Evolutionary conservation across 2,888 invertebrate species (phyloP), one percentile per base, ranked within the genome.

Genomic region (Drosophila robusta): DNA sequence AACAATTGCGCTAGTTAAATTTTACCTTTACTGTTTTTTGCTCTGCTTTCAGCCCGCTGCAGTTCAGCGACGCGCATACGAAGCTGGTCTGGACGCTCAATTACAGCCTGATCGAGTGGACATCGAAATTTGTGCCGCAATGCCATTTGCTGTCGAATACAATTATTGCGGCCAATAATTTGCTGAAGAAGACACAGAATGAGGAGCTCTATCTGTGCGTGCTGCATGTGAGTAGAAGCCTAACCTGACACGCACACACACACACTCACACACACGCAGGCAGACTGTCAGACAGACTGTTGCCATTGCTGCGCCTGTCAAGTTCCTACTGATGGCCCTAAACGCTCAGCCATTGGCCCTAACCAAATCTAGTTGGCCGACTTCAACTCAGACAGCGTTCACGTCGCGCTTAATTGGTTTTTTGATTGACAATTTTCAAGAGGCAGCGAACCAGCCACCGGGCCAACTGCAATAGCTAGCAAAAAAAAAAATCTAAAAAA

Each of bases 71-170:
- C 87, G 94, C 95, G 75, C 95, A 96, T 89, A 94, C 94, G 57
- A 92, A 95, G 75, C 92, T 95, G 50, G 93, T 96, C 88, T 96
- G 96, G 96, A 94, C 96, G 29, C 91, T 96, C 50, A 94, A 95
- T 51, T 96, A 96, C 92, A 96, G 95, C 91, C 92, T 97, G 66
- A 93, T 96, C 82, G 96, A 97, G 92, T 95, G 95, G 89, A 93
- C 95, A 36, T 94, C 95, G 71, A 95, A 95, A 86, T 93, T 93
- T 56, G 94, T 94, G 72, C 92, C 94, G 54, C 94, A 94, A 73
- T 92, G 93, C 45, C 94, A 94, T 91, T 93, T 94, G 85, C 92
- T 94, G 58, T 92, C 93, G 18, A 93, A 93, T 58, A 93, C 94
- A 45, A 91, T 95, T 73, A 94, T 94, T 83, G 91, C 93, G 47